Conservation (phyloP, 2,113 vertebrate genomes). For the Amia ocellicauda region DNA sequence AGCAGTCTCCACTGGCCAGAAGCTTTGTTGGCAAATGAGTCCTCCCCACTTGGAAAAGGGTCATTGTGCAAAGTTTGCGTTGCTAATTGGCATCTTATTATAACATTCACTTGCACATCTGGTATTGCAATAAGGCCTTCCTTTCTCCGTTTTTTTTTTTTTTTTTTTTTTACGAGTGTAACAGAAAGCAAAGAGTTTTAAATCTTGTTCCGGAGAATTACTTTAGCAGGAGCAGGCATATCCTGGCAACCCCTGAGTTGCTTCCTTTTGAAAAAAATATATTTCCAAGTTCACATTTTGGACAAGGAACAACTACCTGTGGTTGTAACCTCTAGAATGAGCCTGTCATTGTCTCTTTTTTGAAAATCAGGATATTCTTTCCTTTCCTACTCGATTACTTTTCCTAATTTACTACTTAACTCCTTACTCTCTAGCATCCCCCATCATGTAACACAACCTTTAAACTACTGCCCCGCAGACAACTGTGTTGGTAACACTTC, state of each 20-base stretch:
- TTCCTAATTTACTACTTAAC: too few species aligned
- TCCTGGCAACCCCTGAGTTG: slow-evolving; percentile 41
- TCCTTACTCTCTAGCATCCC: too few species aligned
- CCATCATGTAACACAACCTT: too few species aligned
- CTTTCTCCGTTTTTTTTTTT: slow-evolving; percentile 29
- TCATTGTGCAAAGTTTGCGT: slow-evolving; percentile 39
- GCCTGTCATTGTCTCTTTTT: background rate
- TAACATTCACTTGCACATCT: slow-evolving; percentile 50
- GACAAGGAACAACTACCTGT: background rate
- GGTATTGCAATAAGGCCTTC: slow-evolving; percentile 38
- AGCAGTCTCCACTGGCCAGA: slow-evolving; percentile 33
- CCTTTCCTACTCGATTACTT: too few species aligned
- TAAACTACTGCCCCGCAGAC: too few species aligned
- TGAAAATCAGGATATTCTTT: too few species aligned
- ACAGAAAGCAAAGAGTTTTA: slow-evolving; percentile 19
- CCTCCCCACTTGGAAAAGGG: slow-evolving; percentile 27
- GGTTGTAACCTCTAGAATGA: background rate
- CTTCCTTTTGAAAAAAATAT: slow-evolving; percentile 42
- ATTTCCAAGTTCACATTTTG: slow-evolving; percentile 5
- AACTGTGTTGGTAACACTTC: too few species aligned
- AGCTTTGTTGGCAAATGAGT: slow-evolving; percentile 34
- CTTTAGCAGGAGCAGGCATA: slow-evolving; percentile 49
- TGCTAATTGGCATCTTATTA: slow-evolving; percentile 57
- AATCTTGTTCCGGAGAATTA: slow-evolving; percentile 35
- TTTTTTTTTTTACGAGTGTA: slow-evolving; percentile 16